Conservation (phyloP, 2,888 invertebrate species). For the Harmothoe impar region DNA sequence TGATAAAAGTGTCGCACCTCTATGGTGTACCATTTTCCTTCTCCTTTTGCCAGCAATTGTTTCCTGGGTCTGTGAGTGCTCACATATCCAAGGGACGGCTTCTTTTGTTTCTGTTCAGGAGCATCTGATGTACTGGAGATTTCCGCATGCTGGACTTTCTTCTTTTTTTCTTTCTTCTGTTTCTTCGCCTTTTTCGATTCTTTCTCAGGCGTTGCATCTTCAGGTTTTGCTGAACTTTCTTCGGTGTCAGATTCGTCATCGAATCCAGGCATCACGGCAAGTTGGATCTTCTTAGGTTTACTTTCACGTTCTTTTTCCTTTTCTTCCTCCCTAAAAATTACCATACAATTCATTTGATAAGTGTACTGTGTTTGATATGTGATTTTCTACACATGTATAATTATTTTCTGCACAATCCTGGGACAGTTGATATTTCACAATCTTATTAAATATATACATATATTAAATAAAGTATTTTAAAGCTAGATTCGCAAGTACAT, state of each 20-base stretch:
- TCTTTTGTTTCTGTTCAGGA: conserved; percentile 2
- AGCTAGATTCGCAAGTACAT: too few relatives aligned
- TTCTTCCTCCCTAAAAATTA: conserved; percentile 47
- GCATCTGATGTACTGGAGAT: conserved; percentile 61
- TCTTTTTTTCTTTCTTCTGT: conserved; percentile 59
- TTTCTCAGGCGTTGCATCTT: not conserved
- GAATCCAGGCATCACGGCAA: conserved; percentile 57
- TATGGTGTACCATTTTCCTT: conserved; percentile 74
- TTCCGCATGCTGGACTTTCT: conserved; percentile 45
- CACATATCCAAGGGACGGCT: conserved; percentile 19
- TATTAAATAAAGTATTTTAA: too few relatives aligned
- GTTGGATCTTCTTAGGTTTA: conserved; percentile 30
- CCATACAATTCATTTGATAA: too few relatives aligned
- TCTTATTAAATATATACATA: too few relatives aligned
- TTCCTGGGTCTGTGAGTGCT: conserved; percentile 70
- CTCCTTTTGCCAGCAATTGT: conserved; percentile 77
- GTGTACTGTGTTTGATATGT: too few relatives aligned
- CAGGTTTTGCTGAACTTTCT: conserved; percentile 27
- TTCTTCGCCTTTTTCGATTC: conserved; percentile 63
- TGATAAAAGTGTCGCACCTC: too few relatives aligned
- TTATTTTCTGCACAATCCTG: too few relatives aligned
- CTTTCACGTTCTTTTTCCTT: conserved; percentile 65
- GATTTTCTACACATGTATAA: too few relatives aligned
- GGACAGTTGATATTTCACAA: too few relatives aligned
- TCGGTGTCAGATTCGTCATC: conserved; percentile 43